A percentile compares a stretch with the other conserved stretches of the same genome.
These are phyloP conservation scores for Enteromius paludinosus DNA, from an alignment of 2,797 vertebrate species.

Conservation along the genomic window DNA sequence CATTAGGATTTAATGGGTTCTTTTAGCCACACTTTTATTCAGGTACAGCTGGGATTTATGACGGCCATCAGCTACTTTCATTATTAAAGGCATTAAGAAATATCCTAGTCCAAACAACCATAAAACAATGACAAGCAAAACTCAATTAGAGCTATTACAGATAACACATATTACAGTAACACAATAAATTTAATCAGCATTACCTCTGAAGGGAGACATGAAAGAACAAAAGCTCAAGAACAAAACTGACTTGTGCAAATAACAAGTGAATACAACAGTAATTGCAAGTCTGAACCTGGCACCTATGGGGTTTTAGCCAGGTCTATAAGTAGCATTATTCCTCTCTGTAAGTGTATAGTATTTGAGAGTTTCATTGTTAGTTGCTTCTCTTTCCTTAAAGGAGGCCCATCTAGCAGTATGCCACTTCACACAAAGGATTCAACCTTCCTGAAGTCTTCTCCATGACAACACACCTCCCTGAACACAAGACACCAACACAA, in stretches of 20 bases:
- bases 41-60: conserved; percentile 14
- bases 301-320: not conserved
- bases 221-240: not conserved
- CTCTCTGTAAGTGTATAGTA: not conserved
- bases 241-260: not conserved
- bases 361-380: conserved; percentile 27
- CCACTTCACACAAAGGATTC: conserved; percentile 20
- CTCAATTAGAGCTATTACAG: conserved; percentile 14
- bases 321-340: not conserved
- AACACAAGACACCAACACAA: conserved; percentile 3
- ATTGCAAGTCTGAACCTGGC: not conserved
- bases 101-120: conserved; percentile 17
- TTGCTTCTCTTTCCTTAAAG: not conserved
- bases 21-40: conserved; percentile 16
- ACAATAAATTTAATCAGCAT: not conserved
- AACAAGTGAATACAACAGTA: not conserved
- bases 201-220: not conserved
- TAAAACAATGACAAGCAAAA: conserved; percentile 8
- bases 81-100: conserved; percentile 33
- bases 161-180: conserved; percentile 3
- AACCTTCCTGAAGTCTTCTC: not conserved
- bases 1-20: conserved; percentile 35
- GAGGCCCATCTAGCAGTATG: conserved; percentile 1
- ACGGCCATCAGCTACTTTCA: conserved; percentile 37
- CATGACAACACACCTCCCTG: conserved; percentile 26